Conservation (phyloP, 2,888 invertebrate genomes). For the Adelphocoris suturalis region DNA sequence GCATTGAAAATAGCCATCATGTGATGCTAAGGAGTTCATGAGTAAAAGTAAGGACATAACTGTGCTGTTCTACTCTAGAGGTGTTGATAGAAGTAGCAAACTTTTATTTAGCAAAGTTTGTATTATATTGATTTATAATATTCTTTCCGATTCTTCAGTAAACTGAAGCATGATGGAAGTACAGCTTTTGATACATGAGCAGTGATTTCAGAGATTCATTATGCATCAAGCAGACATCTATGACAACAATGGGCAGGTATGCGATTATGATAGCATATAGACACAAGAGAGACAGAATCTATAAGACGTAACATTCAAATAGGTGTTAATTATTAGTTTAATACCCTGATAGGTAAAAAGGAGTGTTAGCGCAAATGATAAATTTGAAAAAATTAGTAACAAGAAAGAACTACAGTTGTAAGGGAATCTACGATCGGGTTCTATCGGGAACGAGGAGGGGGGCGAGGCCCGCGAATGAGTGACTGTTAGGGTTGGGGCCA, state of each 20-base stretch:
- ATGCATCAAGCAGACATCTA: slow-evolving; percentile 11
- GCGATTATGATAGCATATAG: background rate
- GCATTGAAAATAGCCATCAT: too few species aligned
- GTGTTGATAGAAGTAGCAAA: too few species aligned
- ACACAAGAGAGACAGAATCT: background rate
- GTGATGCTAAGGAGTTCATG: too few species aligned
- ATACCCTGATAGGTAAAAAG: slow-evolving; percentile 3
- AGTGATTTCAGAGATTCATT: slow-evolving; percentile 16
- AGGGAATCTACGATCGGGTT: background rate
- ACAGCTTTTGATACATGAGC: background rate
- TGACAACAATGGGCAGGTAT: background rate
- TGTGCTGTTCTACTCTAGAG: too few species aligned
- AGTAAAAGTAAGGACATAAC: too few species aligned
- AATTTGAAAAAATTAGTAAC: background rate
- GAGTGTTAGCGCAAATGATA: slow-evolving; percentile 1
- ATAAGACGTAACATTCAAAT: slow-evolving; percentile 18
- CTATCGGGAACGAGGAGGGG: slow-evolving; percentile 35
- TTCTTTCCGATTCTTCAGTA: too few species aligned
- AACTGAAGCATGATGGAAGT: too few species aligned
- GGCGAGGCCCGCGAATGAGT: slow-evolving; percentile 54
- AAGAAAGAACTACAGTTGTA: slow-evolving; percentile 17
- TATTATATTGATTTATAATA: too few species aligned
- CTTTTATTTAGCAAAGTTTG: too few species aligned
- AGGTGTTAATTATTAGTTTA: background rate
- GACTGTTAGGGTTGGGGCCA: slow-evolving; percentile 78